Evolutionary conservation across 2,113 vertebrate species (phyloP).

Genomic region (Uria aalge): DNA sequence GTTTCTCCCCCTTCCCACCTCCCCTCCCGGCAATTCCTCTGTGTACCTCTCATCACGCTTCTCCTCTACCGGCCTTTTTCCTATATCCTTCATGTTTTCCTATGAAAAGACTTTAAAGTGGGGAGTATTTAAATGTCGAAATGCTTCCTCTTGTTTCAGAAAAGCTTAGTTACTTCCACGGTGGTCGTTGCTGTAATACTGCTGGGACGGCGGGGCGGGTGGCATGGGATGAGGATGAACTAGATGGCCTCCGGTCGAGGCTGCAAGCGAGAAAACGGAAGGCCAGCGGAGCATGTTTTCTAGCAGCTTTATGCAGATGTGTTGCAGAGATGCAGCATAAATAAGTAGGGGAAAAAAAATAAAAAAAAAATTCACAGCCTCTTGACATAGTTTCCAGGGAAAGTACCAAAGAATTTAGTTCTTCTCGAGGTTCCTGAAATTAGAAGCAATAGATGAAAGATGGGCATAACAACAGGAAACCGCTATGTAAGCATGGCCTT

Average conservation of each 20-base stretch:
- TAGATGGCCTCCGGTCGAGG: slow-evolving; percentile 45
- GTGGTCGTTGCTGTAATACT: slow-evolving; percentile 45
- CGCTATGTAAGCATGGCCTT: neutral
- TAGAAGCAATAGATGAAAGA: slow-evolving; percentile 71
- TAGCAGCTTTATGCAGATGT: slow-evolving; percentile 73
- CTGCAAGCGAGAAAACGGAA: slow-evolving; percentile 65
- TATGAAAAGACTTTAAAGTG: neutral
- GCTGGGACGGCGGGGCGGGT: slow-evolving; percentile 52
- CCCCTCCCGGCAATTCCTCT: neutral
- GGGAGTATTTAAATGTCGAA: neutral
- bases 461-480: slow-evolving; percentile 31
- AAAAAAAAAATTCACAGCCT: slow-evolving; percentile 81
- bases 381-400: slow-evolving; percentile 99
- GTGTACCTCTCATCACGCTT: neutral
- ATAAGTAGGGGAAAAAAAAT: slow-evolving; percentile 66
- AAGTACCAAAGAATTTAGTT: slow-evolving; percentile 97
- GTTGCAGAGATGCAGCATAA: slow-evolving; percentile 75
- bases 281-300: slow-evolving; percentile 66
- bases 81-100: neutral
- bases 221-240: slow-evolving; percentile 60
- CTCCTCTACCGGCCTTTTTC: neutral
- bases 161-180: neutral
- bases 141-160: slow-evolving; percentile 21
- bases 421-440: slow-evolving; percentile 94
- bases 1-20: neutral